phyloP scores from a whole-genome alignment of 2,888 invertebrate genomes.

The Parascotia fuliginaria region DNA sequence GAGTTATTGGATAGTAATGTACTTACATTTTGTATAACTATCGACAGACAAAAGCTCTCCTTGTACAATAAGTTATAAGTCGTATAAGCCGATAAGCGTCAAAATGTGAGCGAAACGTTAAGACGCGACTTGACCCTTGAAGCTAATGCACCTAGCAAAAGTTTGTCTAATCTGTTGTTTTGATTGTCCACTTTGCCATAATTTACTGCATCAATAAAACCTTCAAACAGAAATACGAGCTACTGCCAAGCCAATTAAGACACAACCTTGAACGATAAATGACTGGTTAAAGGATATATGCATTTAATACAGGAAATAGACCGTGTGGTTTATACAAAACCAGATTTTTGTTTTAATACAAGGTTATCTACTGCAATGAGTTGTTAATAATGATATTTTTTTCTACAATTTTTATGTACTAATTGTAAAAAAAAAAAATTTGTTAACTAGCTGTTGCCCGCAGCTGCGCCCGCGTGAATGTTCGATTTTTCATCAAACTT shows the following conservation, averaged over 20 bases:
- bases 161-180: neutral
- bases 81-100: too few species aligned
- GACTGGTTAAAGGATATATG: slow-evolving; percentile 17
- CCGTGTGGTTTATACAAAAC: slow-evolving; percentile 3
- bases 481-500: too few species aligned
- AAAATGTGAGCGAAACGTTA: neutral
- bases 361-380: slow-evolving; percentile 5
- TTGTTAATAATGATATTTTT: neutral
- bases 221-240: slow-evolving; percentile 12
- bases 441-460: too few species aligned
- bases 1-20: too few species aligned
- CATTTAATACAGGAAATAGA: slow-evolving; percentile 19
- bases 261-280: slow-evolving; percentile 28
- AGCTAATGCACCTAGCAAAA: neutral
- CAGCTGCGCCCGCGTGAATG: too few species aligned
- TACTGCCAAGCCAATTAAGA: slow-evolving; percentile 23
- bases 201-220: slow-evolving; percentile 28
- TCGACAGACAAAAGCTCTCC: too few species aligned
- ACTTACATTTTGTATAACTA: too few species aligned
- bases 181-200: slow-evolving; percentile 19
- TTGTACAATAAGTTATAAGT: too few species aligned
- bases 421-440: too few species aligned
- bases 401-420: too few species aligned
- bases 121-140: slow-evolving; percentile 2
- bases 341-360: neutral